Evolutionary conservation across 2,797 vertebrate genomes (phyloP), one percentile per base, ranked within the genome.

Genomic region (Heterohyrax brucei): DNA sequence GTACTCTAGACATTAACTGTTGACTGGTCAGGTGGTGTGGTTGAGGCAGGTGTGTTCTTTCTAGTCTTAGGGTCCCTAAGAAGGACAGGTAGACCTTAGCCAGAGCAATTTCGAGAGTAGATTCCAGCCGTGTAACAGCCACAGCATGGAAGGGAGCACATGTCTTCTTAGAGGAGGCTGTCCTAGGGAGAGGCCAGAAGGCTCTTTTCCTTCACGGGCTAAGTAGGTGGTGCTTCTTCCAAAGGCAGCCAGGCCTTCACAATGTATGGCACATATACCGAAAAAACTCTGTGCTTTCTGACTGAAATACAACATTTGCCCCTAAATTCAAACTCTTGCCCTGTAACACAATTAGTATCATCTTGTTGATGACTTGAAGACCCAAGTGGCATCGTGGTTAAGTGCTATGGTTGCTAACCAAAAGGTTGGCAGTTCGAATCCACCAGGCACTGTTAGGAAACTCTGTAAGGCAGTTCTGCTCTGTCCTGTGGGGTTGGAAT

Each of bases 261-360:
- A 33, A 22, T 56, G 28, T 66, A 92, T 73, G 13, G 75, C n/a
- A 2, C 10, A 10, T 76, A 28, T 68, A 19, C 82, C 89, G 18
- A 88, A 44, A 81, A 14, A 92, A 85, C 75, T 75, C 59, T 30
- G 24, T 84, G 66, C 44, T 78, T 91, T 46, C 1, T 87, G 72
- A 66, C 76, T 46, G 80, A 75, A 93, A 64, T 39, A 56, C 1
- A 91, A 30, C 28, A 84, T 87, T 78, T 88, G 53, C 3, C 24
- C 30, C 64, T 70, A 39, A 95, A 85, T 77, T 81, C 12, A 62
- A 64, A 73, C 46, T 91, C 90, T 93, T 87, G 33, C 62, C 56
- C 48, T 66, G 3, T 77, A 91, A 86, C 61, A 92, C 77, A 95
- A 82, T 91, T 53, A 7, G 39, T 4, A 68, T 70, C 39, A 56